Evolutionary conservation across 2,888 invertebrate species (phyloP), one percentile per base, ranked within the genome.

Genomic region (Caenorhabditis parvicauda): DNA sequence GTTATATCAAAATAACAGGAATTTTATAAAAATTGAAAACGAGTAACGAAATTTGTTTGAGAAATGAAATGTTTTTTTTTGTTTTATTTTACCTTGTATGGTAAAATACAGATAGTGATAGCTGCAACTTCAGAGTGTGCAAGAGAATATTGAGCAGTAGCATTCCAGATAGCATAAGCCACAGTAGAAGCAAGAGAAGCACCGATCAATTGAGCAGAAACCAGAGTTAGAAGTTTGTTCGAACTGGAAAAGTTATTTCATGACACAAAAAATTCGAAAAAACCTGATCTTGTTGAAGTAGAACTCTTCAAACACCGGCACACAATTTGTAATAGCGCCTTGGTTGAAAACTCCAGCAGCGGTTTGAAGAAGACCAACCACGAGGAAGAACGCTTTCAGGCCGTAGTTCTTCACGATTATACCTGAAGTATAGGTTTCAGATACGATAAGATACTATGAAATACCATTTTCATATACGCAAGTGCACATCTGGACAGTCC

Each of bases 401-500:
- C 79, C 79, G 55, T 75, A 79, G 61, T 74, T 57, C 51, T 72
- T 69, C 46, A 70, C 59, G 39, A 78, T 74, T 1, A 77, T 52
- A 28, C 72, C 74, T 74, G 39, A 21, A 62, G 14, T 38, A n/a
- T 5, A 5, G 3, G 4, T 28, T 44, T 6, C 45, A 7, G 3
- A 17, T 29, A 25, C 5, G 27, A 37, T 19, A 4, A 21, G 22
- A 22, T 24, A 21, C 17, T 21, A 27, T n/a, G 41, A 19, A 52
- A 9, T 24, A 67, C 76, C 76, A 63, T 80, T 80, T 53, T 80
- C 79, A 59, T 77, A 80, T 17, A 80, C 80, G 59, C 79, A 80
- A 12, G 76, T 73, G 57, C 77, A 76, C 74, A 75, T 74, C 56
- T 77, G 80, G 35, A 72, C 65, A 1, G 74, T 71, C 32, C 64